Base-by-base conservation (phyloP, 2,888 invertebrate species). In the Hyles lineata region DNA sequence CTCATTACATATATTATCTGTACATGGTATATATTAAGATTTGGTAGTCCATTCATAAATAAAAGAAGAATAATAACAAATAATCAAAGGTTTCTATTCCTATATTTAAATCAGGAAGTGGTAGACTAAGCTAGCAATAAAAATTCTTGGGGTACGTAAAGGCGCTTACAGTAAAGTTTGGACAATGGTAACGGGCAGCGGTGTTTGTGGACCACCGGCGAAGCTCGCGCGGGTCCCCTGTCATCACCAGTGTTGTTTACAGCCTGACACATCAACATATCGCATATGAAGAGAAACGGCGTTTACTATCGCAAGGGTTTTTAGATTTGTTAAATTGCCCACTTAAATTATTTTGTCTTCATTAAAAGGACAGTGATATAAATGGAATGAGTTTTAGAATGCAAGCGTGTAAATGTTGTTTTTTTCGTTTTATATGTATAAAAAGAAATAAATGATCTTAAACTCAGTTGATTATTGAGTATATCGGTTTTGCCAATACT, bases 161-260 rank as follows among this genome's bases (percentile, higher is more conserved):
- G 82, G 79, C 81, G 83, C 82, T 84, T 84, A 84, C 87, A 88
- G 88, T 90, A 90, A 91, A 90, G 87, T 89, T 87, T 87, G 90
- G 88, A 92, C 91, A 90, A 89, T 90, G 86, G 84, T 74, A 77
- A 82, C 79, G 81, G 83, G 77, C 82, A 76, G 80, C 29, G 29
- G 29, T 89, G 90, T 92, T 92, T 90, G 91, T 82, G 83, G 92
- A 91, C 92, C 92, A 93, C 92, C 93, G 85, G 86, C 87, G 89
- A 81, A 73, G 90, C 78, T 63, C 73, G 77, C 80, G 60, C 72
- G 73, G 59, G 78, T 74, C 76, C 77, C 75, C 76, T 80, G 81
- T 79, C 80, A 79, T 77, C 81, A 77, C 77, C 79, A 79, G 76
- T 76, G 73, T 75, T 77, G 78, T 81, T 79, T 75, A 74, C 72